A percentile compares a stretch with the other conserved stretches of the same genome.
These are phyloP conservation scores for Eremophila alpestris DNA, from an alignment of 2,797 vertebrate species.

Conservation along the genomic window DNA sequence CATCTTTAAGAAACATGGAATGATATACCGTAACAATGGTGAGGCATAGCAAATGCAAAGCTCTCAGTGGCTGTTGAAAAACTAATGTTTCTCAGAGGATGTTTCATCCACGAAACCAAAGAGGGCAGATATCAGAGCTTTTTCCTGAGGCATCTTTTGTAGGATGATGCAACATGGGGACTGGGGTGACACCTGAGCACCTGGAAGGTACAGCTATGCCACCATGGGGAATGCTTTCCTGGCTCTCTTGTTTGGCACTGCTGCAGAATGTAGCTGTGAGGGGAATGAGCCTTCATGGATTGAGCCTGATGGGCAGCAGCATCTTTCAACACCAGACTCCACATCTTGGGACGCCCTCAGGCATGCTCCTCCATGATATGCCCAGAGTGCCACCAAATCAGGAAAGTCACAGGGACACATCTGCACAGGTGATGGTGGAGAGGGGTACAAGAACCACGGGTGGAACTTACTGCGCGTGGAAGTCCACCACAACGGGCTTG, in stretches of 20 bases:
- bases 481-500: constrained; percentile 91
- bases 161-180: background rate
- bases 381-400: background rate
- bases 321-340: background rate
- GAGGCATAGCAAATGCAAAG: background rate
- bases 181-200: background rate
- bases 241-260: background rate
- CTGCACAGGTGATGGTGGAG: fast-evolving
- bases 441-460: fast-evolving
- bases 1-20: background rate
- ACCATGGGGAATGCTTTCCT: background rate
- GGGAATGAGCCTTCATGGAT: background rate
- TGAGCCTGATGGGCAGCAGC: fast-evolving
- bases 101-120: background rate
- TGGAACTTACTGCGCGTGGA: constrained; percentile 91
- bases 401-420: background rate
- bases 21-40: fast-evolving
- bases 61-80: background rate
- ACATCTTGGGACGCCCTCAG: background rate
- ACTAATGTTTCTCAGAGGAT: background rate
- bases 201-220: background rate
- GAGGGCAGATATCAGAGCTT: background rate
- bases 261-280: background rate
- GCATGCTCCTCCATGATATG: fast-evolving
- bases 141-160: background rate